A percentile compares a stretch with the other conserved stretches of the same genome.
Conservation (phyloP, 2,797 vertebrate species). For the Leptoclinus maculatus region DNA sequence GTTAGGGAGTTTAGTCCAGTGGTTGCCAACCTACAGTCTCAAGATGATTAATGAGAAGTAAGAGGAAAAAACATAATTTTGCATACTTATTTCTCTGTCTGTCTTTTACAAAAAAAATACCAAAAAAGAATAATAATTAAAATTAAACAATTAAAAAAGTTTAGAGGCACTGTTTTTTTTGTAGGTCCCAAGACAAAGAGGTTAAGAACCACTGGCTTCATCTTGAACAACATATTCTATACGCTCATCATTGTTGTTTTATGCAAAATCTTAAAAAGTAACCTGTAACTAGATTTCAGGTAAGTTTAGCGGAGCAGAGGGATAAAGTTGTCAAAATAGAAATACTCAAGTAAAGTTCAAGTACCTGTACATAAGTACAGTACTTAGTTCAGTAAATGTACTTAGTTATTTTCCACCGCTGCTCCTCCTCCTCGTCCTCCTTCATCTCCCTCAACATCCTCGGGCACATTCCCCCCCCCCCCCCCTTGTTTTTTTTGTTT, state of each 20-base stretch:
- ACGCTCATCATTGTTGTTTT: neutral
- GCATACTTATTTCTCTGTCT: neutral
- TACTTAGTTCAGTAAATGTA: neutral
- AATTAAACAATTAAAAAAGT: neutral
- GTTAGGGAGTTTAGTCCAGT: neutral
- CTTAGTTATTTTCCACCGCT: neutral
- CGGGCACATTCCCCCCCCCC: neutral
- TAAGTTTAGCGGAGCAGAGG: neutral
- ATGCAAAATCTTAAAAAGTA: neutral
- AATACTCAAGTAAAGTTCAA: neutral
- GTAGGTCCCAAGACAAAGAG: neutral
- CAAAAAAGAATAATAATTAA: neutral
- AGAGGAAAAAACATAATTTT: neutral
- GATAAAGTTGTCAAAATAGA: neutral
- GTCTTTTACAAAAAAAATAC: neutral
- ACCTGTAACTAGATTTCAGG: neutral
- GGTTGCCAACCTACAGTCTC: neutral
- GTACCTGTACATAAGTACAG: neutral
- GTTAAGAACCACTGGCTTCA: neutral
- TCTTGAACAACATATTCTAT: neutral
- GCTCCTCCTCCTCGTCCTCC: neutral
- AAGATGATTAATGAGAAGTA: neutral
- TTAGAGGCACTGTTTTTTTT: neutral
- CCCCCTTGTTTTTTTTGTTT: slow-evolving; percentile 18
- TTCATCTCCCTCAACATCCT: slow-evolving; percentile 22